Conservation (phyloP, 2,797 vertebrate genomes). For the Lepidocolaptes lacrymiger region DNA sequence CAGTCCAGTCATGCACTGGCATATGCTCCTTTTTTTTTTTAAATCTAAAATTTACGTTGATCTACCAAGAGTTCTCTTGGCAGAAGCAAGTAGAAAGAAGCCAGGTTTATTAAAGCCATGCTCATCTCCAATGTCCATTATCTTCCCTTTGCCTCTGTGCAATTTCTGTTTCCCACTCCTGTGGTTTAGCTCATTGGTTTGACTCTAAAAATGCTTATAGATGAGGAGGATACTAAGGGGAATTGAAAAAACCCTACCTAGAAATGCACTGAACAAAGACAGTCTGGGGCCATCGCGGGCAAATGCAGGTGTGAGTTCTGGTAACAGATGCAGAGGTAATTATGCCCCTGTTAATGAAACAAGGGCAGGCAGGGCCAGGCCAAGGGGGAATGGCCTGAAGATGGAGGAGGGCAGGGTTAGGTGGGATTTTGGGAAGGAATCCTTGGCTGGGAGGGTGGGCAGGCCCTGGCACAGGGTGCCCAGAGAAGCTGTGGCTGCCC, state of each 20-base stretch:
- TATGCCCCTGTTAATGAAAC: background rate
- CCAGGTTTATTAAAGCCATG: constrained; percentile 80
- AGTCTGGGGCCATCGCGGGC: background rate
- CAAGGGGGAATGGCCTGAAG: background rate
- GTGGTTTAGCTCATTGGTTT: background rate
- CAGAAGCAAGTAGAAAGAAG: constrained; percentile 81
- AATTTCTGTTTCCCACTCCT: background rate
- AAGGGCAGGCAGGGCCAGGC: background rate
- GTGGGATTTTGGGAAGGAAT: background rate
- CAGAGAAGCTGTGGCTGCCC: background rate
- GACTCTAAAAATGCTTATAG: background rate
- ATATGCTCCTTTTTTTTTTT: constrained; percentile 9
- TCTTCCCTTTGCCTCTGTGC: background rate
- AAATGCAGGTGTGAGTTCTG: background rate
- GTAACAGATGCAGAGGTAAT: background rate
- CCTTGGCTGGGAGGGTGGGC: rapidly evolving
- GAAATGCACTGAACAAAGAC: background rate
- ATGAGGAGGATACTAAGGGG: background rate
- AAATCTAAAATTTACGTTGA: constrained; percentile 72
- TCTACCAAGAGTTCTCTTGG: constrained; percentile 78
- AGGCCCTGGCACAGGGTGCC: background rate
- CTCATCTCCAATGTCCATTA: background rate
- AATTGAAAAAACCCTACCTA: background rate
- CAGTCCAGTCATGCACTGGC: constrained; percentile 74
- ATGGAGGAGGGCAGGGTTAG: background rate